Conservation (phyloP, 2,113 vertebrate species). For the Pithys albifrons region DNA sequence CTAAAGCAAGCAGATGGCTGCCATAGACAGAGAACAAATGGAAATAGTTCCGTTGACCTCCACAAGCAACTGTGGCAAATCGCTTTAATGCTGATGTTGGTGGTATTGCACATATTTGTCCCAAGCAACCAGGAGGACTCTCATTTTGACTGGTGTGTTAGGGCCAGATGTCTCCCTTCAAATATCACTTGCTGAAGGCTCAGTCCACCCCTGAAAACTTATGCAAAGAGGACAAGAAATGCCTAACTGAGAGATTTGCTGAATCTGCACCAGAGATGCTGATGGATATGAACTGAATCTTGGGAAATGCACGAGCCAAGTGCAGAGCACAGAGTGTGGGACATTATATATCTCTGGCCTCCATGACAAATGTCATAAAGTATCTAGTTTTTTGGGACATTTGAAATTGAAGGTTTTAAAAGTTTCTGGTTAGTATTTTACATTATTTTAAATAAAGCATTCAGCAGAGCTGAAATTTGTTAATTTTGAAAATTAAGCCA, state of each 20-base stretch:
- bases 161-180: background rate
- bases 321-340: background rate
- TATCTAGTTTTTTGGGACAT: background rate
- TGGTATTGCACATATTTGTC: background rate
- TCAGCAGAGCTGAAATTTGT: conserved; percentile 70
- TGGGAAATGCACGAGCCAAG: background rate
- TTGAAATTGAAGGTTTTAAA: conserved; percentile 34
- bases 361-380: background rate
- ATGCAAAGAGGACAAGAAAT: background rate
- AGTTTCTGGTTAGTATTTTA: conserved; percentile 55
- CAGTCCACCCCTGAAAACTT: background rate
- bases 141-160: background rate
- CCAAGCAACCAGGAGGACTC: background rate
- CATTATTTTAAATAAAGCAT: conserved; percentile 53
- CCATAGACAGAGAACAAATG: background rate
- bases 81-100: background rate
- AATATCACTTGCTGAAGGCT: background rate
- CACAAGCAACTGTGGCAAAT: background rate
- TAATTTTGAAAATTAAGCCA: conserved; percentile 75
- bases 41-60: background rate
- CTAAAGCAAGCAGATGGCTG: background rate
- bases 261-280: background rate
- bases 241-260: background rate
- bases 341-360: background rate
- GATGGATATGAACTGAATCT: background rate